Conservation (phyloP, 2,888 invertebrate genomes). For the Deilephila elpenor region DNA sequence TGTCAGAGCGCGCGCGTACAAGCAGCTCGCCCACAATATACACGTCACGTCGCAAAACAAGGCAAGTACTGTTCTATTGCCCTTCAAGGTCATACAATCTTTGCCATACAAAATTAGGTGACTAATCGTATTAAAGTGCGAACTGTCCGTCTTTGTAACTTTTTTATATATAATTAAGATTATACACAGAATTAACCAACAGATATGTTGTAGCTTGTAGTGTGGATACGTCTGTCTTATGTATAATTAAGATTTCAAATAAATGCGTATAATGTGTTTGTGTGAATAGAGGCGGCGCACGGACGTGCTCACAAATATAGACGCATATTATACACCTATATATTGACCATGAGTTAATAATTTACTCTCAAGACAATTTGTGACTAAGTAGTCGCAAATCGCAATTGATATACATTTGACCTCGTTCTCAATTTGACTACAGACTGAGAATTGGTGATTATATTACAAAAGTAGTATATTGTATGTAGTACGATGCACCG, state of each 20-base stretch:
- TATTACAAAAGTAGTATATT: too few species aligned
- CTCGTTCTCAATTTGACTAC: too few species aligned
- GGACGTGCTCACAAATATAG: background rate
- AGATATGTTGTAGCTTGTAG: slow-evolving; percentile 30
- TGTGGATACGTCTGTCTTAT: slow-evolving; percentile 19
- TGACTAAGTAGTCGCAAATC: too few species aligned
- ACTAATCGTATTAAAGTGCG: slow-evolving; percentile 43
- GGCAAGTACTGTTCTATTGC: slow-evolving; percentile 11
- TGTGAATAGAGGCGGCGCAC: slow-evolving; percentile 12
- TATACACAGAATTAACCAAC: slow-evolving; percentile 30
- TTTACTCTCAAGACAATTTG: too few species aligned
- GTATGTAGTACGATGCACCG: background rate
- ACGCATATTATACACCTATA: too few species aligned
- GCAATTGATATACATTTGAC: too few species aligned
- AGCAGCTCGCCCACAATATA: background rate
- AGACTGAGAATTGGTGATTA: too few species aligned
- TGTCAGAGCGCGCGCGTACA: background rate
- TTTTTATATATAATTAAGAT: slow-evolving; percentile 27
- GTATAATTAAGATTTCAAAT: slow-evolving; percentile 10
- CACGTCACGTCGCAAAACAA: slow-evolving; percentile 22
- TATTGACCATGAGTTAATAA: too few species aligned
- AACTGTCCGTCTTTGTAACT: slow-evolving; percentile 51
- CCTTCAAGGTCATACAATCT: slow-evolving; percentile 36
- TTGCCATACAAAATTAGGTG: slow-evolving; percentile 37
- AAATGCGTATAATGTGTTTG: slow-evolving; percentile 3